Evolutionary conservation across 2,888 invertebrate species (phyloP), one percentile per base, ranked within the genome.

Genomic region (Sepioteuthis lessoniana): DNA sequence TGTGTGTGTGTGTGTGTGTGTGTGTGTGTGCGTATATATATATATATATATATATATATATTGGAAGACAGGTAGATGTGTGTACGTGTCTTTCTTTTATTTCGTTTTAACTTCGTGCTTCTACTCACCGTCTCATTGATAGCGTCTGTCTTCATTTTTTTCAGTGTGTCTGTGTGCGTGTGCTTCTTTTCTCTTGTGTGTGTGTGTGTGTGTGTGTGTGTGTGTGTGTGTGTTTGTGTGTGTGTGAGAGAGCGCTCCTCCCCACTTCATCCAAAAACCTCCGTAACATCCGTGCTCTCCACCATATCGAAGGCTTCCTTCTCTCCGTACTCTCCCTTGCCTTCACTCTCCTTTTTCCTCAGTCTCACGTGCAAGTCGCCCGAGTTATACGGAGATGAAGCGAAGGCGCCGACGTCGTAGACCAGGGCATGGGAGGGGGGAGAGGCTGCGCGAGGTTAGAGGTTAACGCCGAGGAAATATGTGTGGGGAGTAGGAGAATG

Each of bases 361-460:
- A 2, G 76, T 76, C 76, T 76, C 76, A 76, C 76, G 76, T 76
- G 76, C 76, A 76, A 76, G 76, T 76, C 76, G 76, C n/a, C 76
- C 76, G 76, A 76, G 76, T 31, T 76, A 16, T 76, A n/a, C n/a
- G 13, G n/a, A n/a, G 55, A 25, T 31, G 21, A 16, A 90, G 28
- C 13, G 28, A 42, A 50, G 91, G 91, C 31, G 31, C 35, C 37
- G 47, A 35, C 90, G 94, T 38, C 25, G 47, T 55, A 94, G 91
- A 90, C 19, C 60, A 55, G 28, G 94, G 94, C 19, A 90, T 55
- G 35, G 94, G 91, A 90, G 91, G 35, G 94, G 91, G 55, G 50
- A 91, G 91, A 55, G 91, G 50, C 91, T 55, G 25, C 55, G 94
- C 2, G 42, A 28, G 76, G 94, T 60, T 76, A 76, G 42, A 31